Evolutionary conservation across 2,797 vertebrate species (phyloP).

Genomic region (Anabas testudineus): DNA sequence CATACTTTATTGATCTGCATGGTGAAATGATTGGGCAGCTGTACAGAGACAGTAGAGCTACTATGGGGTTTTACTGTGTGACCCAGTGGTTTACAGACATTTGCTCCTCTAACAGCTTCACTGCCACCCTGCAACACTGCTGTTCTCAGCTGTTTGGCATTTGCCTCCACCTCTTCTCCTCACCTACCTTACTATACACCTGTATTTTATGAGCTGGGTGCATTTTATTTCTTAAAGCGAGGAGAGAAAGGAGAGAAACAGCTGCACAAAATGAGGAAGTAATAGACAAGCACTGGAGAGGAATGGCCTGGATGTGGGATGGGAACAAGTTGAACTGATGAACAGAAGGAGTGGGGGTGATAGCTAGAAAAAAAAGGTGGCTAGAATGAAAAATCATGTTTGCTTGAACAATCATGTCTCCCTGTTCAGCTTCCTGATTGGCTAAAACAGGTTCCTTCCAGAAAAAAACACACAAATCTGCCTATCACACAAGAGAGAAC

Average conservation of each 20-base stretch:
- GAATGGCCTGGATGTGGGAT: constrained; percentile 17
- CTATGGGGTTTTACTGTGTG: no score
- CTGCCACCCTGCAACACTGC: not conserved
- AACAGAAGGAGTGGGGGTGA: constrained; percentile 42
- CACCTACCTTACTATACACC: not conserved
- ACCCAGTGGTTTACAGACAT: no score
- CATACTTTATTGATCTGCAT: no score
- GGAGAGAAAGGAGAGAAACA: not conserved
- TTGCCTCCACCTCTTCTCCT: not conserved
- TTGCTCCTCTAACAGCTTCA: no score
- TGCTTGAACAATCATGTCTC: constrained; percentile 44
- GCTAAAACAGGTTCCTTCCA: constrained; percentile 45
- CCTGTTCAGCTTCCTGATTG: constrained; percentile 45
- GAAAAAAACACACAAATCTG: constrained; percentile 40
- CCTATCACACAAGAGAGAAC: constrained; percentile 44
- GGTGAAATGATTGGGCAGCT: no score
- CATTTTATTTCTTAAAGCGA: not conserved
- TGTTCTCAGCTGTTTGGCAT: not conserved
- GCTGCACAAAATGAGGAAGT: not conserved
- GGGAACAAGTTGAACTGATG: constrained; percentile 32
- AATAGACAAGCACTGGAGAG: constrained; percentile 8
- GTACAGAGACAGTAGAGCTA: no score
- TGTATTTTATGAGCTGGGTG: not conserved
- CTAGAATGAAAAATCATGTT: constrained; percentile 54
- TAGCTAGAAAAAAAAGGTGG: constrained; percentile 11